A percentile compares a stretch with the other conserved stretches of the same genome.
Conservation (phyloP, 2,113 vertebrate genomes). For the Brachyistius frenatus region DNA sequence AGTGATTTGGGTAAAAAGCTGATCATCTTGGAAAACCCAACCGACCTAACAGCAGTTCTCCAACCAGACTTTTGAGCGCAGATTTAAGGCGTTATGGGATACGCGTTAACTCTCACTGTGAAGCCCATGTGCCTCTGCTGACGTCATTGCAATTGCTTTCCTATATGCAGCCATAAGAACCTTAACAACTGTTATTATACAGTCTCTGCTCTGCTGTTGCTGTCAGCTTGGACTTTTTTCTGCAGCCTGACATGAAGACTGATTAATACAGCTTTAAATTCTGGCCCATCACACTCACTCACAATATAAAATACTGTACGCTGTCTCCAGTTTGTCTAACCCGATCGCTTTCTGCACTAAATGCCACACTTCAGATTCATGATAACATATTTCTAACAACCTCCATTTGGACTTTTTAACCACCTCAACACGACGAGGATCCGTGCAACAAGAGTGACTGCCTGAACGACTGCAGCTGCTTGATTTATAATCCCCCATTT, state of each 20-base stretch:
- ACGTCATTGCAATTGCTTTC: not conserved
- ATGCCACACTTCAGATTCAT: too few relatives aligned
- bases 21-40: not conserved
- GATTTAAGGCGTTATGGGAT: not conserved
- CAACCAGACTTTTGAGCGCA: not conserved
- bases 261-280: not conserved
- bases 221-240: not conserved
- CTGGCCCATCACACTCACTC: not conserved
- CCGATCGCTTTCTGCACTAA: too few relatives aligned
- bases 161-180: not conserved
- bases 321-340: too few relatives aligned
- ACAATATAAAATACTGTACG: not conserved
- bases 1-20: not conserved
- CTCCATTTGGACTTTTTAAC: not conserved
- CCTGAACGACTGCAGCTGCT: not conserved
- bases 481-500: constrained; percentile 36
- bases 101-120: not conserved
- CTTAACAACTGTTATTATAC: not conserved
- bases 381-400: too few relatives aligned
- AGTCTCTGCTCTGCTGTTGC: not conserved
- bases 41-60: not conserved
- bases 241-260: not conserved
- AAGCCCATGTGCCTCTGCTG: not conserved
- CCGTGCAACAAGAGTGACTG: not conserved
- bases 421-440: not conserved